Percentiles rank a stretch among this genome's conserved stretches.
phyloP scores from a whole-genome alignment of 1,140 invertebrate genomes.

The Stegodyphus mimosarum region DNA sequence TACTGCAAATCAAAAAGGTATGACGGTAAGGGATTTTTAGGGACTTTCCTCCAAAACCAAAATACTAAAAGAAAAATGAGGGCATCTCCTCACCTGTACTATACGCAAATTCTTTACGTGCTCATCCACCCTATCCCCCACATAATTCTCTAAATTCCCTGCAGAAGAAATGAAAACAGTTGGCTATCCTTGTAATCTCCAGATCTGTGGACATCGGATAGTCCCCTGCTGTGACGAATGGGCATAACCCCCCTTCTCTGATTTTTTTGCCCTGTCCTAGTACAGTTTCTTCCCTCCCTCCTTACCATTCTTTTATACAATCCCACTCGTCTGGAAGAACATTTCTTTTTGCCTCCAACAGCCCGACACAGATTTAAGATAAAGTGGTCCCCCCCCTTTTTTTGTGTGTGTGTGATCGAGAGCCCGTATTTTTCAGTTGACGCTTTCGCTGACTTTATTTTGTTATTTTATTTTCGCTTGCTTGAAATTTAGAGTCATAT shows the following conservation, averaged over 20 bases:
- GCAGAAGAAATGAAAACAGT: slow-evolving; percentile 52
- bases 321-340: neutral
- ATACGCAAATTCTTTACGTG: slow-evolving; percentile 4
- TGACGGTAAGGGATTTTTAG: neutral
- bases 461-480: neutral
- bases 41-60: neutral
- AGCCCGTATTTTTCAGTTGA: neutral
- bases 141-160: slow-evolving; percentile 47
- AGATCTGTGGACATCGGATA: slow-evolving; percentile 49
- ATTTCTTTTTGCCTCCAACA: neutral
- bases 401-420: neutral
- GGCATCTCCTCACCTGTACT: slow-evolving; percentile 24
- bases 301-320: neutral
- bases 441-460: neutral
- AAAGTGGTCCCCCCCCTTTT: neutral
- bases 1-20: neutral
- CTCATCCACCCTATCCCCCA: neutral
- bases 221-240: slow-evolving; percentile 27
- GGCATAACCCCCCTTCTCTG: neutral
- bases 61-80: neutral
- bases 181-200: slow-evolving; percentile 51
- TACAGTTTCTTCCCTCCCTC: too few species aligned
- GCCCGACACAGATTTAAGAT: slow-evolving; percentile 9
- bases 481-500: too few species aligned
- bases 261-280: too few species aligned